A percentile compares a stretch with the other conserved stretches of the same genome.
Evolutionary conservation across 1,140 invertebrate genomes (phyloP).

Genomic region (Euschistus heros): DNA sequence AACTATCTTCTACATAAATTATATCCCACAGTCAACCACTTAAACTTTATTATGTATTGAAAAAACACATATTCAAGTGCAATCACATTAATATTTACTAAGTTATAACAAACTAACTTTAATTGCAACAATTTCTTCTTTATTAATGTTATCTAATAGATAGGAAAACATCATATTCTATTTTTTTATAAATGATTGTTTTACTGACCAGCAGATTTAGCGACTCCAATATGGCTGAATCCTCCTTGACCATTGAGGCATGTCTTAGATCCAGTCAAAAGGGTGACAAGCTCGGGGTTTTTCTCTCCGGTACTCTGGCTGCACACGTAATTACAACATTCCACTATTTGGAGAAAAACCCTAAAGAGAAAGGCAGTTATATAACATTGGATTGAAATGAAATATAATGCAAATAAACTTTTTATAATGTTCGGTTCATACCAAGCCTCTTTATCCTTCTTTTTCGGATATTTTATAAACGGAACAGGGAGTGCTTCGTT

Average conservation of each 20-base stretch:
- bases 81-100: too few relatives aligned
- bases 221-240: constrained; percentile 41
- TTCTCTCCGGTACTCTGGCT: constrained; percentile 43
- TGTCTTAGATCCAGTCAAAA: constrained; percentile 42
- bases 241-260: constrained; percentile 35
- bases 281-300: constrained; percentile 45
- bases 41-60: too few relatives aligned
- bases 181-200: constrained; percentile 18
- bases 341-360: constrained; percentile 55
- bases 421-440: constrained; percentile 29
- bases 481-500: constrained; percentile 63
- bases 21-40: too few relatives aligned
- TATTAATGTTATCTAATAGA: too few relatives aligned
- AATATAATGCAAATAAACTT: neutral
- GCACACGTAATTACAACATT: constrained; percentile 56
- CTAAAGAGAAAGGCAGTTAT: constrained; percentile 33
- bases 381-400: neutral
- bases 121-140: too few relatives aligned
- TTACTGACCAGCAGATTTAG: constrained; percentile 43
- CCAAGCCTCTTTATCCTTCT: constrained; percentile 56
- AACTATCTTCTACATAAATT: too few relatives aligned
- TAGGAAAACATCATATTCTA: too few relatives aligned
- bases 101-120: too few relatives aligned
- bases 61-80: too few relatives aligned
- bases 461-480: constrained; percentile 56